These are phyloP conservation scores for Drosophila littoralis DNA, from an alignment of 1,140 invertebrate species.

Conservation along the genomic window DNA sequence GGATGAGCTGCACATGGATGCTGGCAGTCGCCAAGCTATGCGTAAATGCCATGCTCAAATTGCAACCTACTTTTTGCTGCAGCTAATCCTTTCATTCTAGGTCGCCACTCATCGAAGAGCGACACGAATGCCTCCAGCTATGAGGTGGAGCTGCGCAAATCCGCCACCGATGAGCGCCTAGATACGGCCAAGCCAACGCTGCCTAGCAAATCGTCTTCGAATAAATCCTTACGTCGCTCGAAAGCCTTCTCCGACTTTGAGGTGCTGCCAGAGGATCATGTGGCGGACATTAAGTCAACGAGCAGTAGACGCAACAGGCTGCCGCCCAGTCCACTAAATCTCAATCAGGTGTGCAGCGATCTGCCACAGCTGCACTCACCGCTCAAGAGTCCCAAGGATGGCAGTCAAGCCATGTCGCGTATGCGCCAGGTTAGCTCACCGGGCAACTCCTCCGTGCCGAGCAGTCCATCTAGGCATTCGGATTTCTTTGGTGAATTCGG, in stretches of 20 bases:
- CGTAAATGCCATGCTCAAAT: slow-evolving; percentile 45
- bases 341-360: slow-evolving; percentile 78
- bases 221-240: slow-evolving; percentile 70
- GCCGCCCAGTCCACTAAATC: slow-evolving; percentile 77
- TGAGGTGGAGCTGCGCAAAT: slow-evolving; percentile 63
- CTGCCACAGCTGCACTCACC: slow-evolving; percentile 73
- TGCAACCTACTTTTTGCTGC: not conserved
- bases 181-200: slow-evolving; percentile 47
- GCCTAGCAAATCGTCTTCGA: slow-evolving; percentile 71
- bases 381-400: slow-evolving; percentile 76
- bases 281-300: slow-evolving; percentile 69
- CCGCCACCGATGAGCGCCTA: slow-evolving; percentile 62
- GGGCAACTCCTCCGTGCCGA: slow-evolving; percentile 87
- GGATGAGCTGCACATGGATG: slow-evolving; percentile 73
- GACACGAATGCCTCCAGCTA: slow-evolving; percentile 51
- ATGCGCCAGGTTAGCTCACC: slow-evolving; percentile 67
- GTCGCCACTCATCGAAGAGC: slow-evolving; percentile 80
- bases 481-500: slow-evolving; percentile 86
- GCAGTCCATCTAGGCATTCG: slow-evolving; percentile 87
- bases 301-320: slow-evolving; percentile 56
- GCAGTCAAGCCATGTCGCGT: slow-evolving; percentile 48
- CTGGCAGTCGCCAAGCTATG: slow-evolving; percentile 44
- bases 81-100: slow-evolving; percentile 24
- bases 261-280: slow-evolving; percentile 77
- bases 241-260: slow-evolving; percentile 80